phyloP scores from a whole-genome alignment of 2,888 invertebrate species.

The Eupithecia tripunctaria region DNA sequence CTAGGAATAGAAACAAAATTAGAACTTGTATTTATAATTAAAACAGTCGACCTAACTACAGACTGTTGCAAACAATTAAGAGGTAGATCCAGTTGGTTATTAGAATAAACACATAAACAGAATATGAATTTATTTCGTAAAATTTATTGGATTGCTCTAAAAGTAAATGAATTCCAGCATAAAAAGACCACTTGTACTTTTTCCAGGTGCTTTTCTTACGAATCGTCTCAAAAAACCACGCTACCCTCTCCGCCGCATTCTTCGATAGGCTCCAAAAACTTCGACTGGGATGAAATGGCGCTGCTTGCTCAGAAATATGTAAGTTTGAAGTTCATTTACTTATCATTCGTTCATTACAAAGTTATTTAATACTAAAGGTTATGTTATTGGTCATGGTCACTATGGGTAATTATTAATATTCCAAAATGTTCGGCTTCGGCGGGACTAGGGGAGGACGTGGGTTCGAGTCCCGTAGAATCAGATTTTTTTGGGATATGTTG shows the following conservation, averaged over 20 bases:
- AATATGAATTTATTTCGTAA: neutral
- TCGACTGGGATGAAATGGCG: constrained; percentile 81
- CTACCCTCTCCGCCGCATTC: constrained; percentile 78
- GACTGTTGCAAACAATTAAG: neutral
- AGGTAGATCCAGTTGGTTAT: neutral
- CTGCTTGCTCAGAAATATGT: constrained; percentile 75
- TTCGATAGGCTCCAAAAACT: constrained; percentile 74
- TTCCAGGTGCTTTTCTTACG: constrained; percentile 87
- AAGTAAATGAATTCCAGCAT: neutral
- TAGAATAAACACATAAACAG: neutral
- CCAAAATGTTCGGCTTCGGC: no score
- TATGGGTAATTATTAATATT: no score
- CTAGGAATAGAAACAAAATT: neutral
- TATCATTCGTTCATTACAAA: no score
- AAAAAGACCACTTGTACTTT: neutral
- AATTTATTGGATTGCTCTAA: neutral
- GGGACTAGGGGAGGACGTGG: no score
- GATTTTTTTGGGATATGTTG: no score
- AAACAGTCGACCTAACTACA: neutral
- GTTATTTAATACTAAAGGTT: no score
- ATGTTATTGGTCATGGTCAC: no score
- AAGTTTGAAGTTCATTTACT: constrained; percentile 22
- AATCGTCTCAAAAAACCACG: constrained; percentile 86
- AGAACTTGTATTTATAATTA: neutral
- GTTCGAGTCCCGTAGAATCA: no score